phyloP scores from a whole-genome alignment of 1,140 invertebrate species.

The Camponotus vicinus region DNA sequence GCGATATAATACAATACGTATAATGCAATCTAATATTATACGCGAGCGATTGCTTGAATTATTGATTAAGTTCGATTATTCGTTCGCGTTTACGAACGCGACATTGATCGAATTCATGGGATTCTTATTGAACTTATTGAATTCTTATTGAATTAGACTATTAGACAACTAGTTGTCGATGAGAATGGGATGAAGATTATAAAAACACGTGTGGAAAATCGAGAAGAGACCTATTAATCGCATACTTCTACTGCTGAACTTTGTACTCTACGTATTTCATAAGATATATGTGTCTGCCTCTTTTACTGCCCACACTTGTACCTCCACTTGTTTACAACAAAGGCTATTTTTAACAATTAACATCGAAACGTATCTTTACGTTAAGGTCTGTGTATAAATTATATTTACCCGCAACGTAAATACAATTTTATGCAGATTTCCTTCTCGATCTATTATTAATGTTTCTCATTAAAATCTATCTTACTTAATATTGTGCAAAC shows the following conservation, averaged over 20 bases:
- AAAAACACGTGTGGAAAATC: not conserved
- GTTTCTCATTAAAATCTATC: not conserved
- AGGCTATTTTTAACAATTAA: slow-evolving; percentile 27
- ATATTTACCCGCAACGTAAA: not conserved
- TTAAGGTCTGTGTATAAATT: not conserved
- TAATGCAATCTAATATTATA: not conserved
- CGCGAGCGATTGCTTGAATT: not conserved
- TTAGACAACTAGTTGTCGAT: not conserved
- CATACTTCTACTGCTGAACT: not conserved
- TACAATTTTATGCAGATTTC: too few species aligned
- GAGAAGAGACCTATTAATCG: not conserved
- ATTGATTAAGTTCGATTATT: slow-evolving; percentile 19
- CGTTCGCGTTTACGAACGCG: too few species aligned
- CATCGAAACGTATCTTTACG: not conserved
- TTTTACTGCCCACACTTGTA: slow-evolving; percentile 4
- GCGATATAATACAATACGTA: not conserved
- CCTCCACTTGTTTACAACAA: slow-evolving; percentile 3
- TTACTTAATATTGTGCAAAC: too few species aligned
- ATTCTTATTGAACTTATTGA: not conserved
- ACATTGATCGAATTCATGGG: slow-evolving; percentile 7
- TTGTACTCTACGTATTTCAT: not conserved
- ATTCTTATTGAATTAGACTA: not conserved
- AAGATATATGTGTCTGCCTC: not conserved
- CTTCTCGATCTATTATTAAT: not conserved
- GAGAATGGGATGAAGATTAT: not conserved